Evolutionary conservation across 2,888 invertebrate genomes (phyloP), one percentile per base, ranked within the genome.

Genomic region (Phengaris alcon): DNA sequence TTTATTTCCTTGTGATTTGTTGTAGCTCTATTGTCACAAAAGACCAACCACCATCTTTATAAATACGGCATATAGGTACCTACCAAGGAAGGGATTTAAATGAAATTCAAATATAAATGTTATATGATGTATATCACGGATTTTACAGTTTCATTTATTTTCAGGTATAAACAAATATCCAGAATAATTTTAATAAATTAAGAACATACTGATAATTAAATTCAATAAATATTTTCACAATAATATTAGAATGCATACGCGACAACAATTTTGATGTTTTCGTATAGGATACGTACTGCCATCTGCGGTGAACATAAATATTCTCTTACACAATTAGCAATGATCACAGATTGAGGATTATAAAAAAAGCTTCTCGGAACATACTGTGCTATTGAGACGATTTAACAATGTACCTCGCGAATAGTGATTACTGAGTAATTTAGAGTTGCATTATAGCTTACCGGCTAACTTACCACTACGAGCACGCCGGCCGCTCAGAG

Each of bases 311-410:
- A 90, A 91, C 87, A 89, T 85, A 91, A 91, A 85, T 90, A 90
- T 88, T 88, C 87, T 88, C 91, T 91, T 93, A 91, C 80, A 91
- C 84, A 90, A 89, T 91, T 91, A 93, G 90, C 88, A 90, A 90
- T 91, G 91, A 93, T 93, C 93, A 93, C 93, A 93, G 93, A 90
- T 91, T 91, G 91, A 91, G 92, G 91, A 90, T 90, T 91, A 90
- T 87, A 91, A 90, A 91, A 91, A 90, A 91, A 90, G 22, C 72
- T 90, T 90, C 90, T 91, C 90, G 90, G 91, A 90, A 91, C 90
- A 88, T 89, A 91, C 91, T 90, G 90, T 91, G 92, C 91, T 90
- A 90, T 90, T 90, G 89, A 91, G 90, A 90, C 89, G 87, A 89
- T 90, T 88, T 86, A 90, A 90, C 91, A 89, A 88, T 90, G 90